Percentiles rank a stretch among this genome's conserved stretches.
Conservation (phyloP, 2,113 vertebrate genomes). For the Pogonocichla stellata region DNA sequence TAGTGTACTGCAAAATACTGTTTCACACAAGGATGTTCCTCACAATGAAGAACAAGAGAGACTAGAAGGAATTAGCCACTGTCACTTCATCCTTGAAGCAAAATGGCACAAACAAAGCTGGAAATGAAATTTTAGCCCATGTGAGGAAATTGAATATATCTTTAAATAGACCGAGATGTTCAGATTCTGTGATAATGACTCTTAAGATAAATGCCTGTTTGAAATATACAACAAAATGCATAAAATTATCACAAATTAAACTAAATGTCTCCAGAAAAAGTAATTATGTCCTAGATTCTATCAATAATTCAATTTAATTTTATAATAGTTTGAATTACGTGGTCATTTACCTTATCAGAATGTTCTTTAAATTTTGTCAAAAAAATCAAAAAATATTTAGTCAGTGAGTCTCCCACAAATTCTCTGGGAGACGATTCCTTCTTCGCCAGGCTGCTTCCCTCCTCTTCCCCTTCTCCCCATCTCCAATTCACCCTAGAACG, state of each 20-base stretch:
- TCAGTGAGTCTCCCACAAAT: neutral
- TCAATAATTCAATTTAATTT: neutral
- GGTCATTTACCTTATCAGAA: neutral
- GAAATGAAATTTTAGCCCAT: neutral
- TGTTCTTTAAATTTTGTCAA: neutral
- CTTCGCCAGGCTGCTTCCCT: neutral
- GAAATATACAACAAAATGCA: neutral
- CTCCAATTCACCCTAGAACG: neutral
- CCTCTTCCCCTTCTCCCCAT: neutral
- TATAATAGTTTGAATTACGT: neutral
- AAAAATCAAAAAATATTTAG: neutral
- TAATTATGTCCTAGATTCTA: neutral
- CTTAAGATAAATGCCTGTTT: neutral
- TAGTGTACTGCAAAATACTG: neutral
- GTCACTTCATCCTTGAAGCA: neutral
- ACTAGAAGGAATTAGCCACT: neutral
- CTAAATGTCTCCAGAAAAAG: neutral
- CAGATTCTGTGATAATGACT: neutral
- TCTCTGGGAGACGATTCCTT: neutral
- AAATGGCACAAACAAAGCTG: neutral
- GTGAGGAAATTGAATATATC: neutral
- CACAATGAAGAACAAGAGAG: neutral
- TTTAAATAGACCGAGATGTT: neutral
- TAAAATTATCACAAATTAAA: neutral
- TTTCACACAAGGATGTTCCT: neutral